These are phyloP conservation scores for Toxotes lorentzi DNA, from an alignment of 2,797 vertebrate species.

Conservation along the genomic window DNA sequence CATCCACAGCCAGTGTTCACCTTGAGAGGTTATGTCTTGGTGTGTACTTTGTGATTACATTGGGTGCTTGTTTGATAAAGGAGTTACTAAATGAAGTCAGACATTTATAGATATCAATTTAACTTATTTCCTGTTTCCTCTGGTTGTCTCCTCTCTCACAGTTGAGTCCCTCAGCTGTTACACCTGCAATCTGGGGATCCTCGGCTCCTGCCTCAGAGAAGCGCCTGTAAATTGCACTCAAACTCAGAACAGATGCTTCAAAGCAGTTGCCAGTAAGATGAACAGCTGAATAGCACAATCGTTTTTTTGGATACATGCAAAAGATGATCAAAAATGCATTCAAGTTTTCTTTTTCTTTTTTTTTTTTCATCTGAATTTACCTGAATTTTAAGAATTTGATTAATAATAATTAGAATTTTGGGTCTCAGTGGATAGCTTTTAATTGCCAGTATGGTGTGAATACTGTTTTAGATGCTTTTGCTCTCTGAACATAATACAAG, in stretches of 20 bases:
- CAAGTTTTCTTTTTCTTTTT: background rate
- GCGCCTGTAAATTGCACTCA: background rate
- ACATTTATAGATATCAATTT: background rate
- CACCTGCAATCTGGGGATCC: slow-evolving; percentile 40
- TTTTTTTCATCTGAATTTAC: background rate
- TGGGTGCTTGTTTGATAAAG: slow-evolving; percentile 27
- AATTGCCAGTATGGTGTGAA: too few relatives aligned
- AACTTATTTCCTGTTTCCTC: background rate
- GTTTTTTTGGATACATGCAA: background rate
- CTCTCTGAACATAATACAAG: too few relatives aligned
- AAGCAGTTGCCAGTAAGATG: slow-evolving; percentile 62
- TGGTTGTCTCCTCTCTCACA: slow-evolving; percentile 32
- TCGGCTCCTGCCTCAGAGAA: slow-evolving; percentile 15
- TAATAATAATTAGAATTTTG: too few relatives aligned
- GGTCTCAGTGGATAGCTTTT: too few relatives aligned
- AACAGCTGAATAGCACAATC: background rate
- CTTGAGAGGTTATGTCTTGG: slow-evolving; percentile 25
- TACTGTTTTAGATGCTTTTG: too few relatives aligned
- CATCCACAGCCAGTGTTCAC: background rate
- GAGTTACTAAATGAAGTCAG: background rate
- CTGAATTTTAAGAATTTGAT: too few relatives aligned
- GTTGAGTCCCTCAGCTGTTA: slow-evolving; percentile 68
- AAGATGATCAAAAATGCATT: background rate
- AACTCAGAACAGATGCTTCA: slow-evolving; percentile 37
- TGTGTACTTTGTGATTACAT: slow-evolving; percentile 36